Percentiles rank a stretch among this genome's conserved stretches.
Conservation (phyloP, 2,888 invertebrate species). For the Pristionchus entomophagus region DNA sequence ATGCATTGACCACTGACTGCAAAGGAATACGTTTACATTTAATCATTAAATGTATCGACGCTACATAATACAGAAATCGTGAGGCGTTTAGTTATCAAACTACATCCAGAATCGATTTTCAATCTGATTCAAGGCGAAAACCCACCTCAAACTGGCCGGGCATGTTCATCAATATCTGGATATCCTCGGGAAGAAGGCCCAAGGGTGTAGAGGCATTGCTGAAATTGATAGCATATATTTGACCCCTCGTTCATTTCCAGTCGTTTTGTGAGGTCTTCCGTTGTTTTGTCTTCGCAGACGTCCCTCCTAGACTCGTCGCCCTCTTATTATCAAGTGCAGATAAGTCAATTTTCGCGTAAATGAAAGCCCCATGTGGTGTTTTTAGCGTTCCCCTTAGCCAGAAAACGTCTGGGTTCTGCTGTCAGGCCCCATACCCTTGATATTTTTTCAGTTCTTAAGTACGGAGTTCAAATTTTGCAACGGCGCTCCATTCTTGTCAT, state of each 20-base stretch:
- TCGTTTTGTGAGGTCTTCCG: not conserved
- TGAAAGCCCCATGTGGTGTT: not conserved
- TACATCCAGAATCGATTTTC: no score
- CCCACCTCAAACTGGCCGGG: not conserved
- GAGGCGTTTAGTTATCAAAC: no score
- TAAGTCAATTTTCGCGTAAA: not conserved
- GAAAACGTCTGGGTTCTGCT: not conserved
- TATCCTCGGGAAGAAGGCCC: not conserved
- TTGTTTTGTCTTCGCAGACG: not conserved
- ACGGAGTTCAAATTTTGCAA: no score
- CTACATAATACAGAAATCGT: no score
- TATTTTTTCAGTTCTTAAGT: no score
- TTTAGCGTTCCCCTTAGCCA: not conserved
- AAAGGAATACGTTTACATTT: not conserved
- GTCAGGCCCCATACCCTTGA: not conserved
- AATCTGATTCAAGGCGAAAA: no score
- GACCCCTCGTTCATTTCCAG: not conserved
- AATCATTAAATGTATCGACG: no score
- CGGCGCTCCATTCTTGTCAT: not conserved
- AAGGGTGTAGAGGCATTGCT: not conserved
- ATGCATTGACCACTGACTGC: constrained; percentile 47
- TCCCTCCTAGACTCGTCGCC: not conserved
- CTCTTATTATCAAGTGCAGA: not conserved
- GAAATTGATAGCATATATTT: not conserved
- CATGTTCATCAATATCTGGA: not conserved